Evolutionary conservation across 2,797 vertebrate species (phyloP), one percentile per base, ranked within the genome.

Genomic region (Merluccius polli): DNA sequence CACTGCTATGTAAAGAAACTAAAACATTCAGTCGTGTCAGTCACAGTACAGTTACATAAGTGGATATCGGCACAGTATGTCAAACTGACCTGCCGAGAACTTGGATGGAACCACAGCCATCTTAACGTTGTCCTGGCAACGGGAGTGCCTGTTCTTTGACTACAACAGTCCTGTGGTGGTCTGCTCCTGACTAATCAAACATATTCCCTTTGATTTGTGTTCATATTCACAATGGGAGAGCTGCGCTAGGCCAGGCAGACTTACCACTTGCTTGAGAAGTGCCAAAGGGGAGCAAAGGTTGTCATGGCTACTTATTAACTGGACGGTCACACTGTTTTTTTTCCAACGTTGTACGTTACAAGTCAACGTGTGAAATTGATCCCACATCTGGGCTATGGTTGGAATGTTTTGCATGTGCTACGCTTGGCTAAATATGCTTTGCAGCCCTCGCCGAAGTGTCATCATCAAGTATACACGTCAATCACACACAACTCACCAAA

Each of bases 401-500:
- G 44, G 21, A 21, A 24, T 24, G n/a, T 59, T 24, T n/a, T n/a
- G 21, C 48, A 1, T 9, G n/a, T 10, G 52, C n/a, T 24, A 8
- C 8, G n/a, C n/a, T 24, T 9, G 2, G 21, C 52, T 18, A 1
- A 48, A 1, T 1, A 41, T 48, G 33, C 15, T 18, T 4, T 4
- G 41, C 41, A n/a, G 18, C 2, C 52, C 3, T 2, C 21, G n/a
- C 10, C n/a, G n/a, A 63, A 11, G 24, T 27, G 24, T 65, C 5
- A 65, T 11, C 36, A 12, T 24, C 59, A n/a, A 27, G n/a, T 12
- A 24, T 8, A 59, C 8, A n/a, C 21, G 52, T 59, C 52, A 10
- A 24, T 29, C 24, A 8, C 59, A 65, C 59, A 10, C 59, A 1
- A 29, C 96, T 96, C 94, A 99, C 98, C 97, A 89, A 96, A 96